Evolutionary conservation across 1,140 invertebrate species (phyloP).

Genomic region (Drosophila miranda): DNA sequence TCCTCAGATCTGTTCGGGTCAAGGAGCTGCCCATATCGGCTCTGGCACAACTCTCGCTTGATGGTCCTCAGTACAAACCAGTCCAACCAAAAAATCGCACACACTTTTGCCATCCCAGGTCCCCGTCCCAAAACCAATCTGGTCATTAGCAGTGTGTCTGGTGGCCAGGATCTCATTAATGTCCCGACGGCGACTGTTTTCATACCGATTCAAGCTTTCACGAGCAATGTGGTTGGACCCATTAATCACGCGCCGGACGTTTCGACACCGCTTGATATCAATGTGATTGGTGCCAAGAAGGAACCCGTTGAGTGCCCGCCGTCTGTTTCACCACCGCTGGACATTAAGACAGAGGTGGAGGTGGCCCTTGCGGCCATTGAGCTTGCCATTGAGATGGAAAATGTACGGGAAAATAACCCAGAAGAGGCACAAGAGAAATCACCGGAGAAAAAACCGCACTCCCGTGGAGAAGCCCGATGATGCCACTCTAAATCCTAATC

Average conservation of each 20-base stretch:
- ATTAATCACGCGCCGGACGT: too few relatives aligned
- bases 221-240: too few relatives aligned
- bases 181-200: too few relatives aligned
- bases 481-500: too few relatives aligned
- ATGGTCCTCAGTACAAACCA: neutral
- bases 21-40: constrained; percentile 37
- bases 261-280: neutral
- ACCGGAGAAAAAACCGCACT: too few relatives aligned
- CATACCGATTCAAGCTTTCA: neutral
- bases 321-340: too few relatives aligned
- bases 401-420: too few relatives aligned
- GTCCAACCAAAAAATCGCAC: neutral
- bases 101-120: neutral
- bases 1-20: constrained; percentile 43
- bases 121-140: neutral
- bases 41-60: neutral
- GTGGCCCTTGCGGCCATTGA: too few relatives aligned
- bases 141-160: constrained; percentile 26
- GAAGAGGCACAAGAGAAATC: too few relatives aligned
- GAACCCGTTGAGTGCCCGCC: neutral
- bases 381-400: too few relatives aligned
- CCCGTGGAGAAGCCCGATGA: too few relatives aligned
- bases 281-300: neutral
- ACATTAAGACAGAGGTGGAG: constrained; percentile 1
- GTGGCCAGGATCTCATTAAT: neutral